Percentiles rank a stretch among this genome's conserved stretches.
Evolutionary conservation across 2,888 invertebrate genomes (phyloP).

Genomic region (Osmoderma eremita): DNA sequence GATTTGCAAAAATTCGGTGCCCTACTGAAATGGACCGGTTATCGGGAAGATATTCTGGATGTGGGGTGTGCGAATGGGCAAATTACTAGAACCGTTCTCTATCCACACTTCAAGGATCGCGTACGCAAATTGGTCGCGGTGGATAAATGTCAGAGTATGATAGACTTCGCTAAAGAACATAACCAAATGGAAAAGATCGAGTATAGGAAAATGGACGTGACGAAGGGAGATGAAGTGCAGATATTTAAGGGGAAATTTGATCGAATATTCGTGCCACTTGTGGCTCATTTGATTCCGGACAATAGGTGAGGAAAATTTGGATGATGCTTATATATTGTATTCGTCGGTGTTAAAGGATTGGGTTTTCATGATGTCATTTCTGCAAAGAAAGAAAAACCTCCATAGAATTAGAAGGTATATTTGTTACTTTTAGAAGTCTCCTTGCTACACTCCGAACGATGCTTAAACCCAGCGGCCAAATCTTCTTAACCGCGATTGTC

Average conservation of each 20-base stretch:
- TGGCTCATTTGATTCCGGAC: constrained; percentile 16
- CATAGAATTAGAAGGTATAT: background rate
- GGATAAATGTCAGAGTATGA: background rate
- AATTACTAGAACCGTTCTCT: constrained; percentile 9
- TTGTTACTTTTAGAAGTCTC: background rate
- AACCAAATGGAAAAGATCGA: background rate
- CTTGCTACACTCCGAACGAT: background rate
- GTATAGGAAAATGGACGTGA: background rate
- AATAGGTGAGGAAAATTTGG: background rate
- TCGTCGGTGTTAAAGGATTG: too few relatives aligned
- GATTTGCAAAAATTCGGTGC: background rate
- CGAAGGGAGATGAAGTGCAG: background rate
- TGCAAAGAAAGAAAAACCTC: background rate
- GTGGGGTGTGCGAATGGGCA: constrained; percentile 11
- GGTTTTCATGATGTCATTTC: background rate
- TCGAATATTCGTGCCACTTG: background rate
- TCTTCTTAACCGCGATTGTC: background rate
- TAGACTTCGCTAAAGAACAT: background rate
- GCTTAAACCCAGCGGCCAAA: too few relatives aligned
- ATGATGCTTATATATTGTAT: background rate
- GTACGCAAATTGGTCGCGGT: background rate
- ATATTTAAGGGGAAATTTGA: background rate
- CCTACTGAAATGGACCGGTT: background rate
- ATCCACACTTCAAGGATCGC: background rate
- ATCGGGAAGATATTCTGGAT: constrained; percentile 17